Evolutionary conservation across 1,140 invertebrate species (phyloP), one percentile per base, ranked within the genome.

Genomic region (Pantala flavescens): DNA sequence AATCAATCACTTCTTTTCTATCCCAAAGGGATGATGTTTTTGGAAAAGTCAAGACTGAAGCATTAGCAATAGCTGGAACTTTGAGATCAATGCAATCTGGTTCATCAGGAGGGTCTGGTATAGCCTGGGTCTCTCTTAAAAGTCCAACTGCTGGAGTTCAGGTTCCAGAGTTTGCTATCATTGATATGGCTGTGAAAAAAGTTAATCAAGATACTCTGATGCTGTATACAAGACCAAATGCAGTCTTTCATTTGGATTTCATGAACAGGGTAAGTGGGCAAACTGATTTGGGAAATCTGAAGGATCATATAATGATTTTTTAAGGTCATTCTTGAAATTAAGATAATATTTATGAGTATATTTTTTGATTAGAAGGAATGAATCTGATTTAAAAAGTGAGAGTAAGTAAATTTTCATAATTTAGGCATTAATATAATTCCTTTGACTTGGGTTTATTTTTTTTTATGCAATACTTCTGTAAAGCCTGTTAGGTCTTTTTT

Each of bases 241-340:
- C 90, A 81, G 87, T 90, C 78, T 84, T 95, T 72, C 88, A 88
- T 74, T 79, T 87, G 55, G 94, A 96, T 79, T 96, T 93, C 82
- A 85, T 96, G 21, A 97, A 95, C 78, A 86, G 91, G 78, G 91
- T 92, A 79, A 84, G 85, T 36, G 28, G 28, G 28, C 28, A 36
- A 36, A 36, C 9, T 36, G n/a, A n/a, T n/a, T n/a, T n/a, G 28
- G 9, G 28, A 36, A 36, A 9, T 36, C 2, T 9, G 9, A 36
- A 5, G 28, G 3, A 2, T 36, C 3, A 5, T 2, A 36, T 36
- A 36, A 36, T 36, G 28, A 9, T 5, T 5, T 36, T 9, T 36
- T 9, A 5, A 5, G 28, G 28, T 36, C 2, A 36, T 36, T 36
- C 3, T 5, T 36, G 9, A 36, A 36, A 36, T 36, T 36, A 36